Evolutionary conservation across 1,140 invertebrate genomes (phyloP), one percentile per base, ranked within the genome.

Genomic region (Trichonephila clavipes): DNA sequence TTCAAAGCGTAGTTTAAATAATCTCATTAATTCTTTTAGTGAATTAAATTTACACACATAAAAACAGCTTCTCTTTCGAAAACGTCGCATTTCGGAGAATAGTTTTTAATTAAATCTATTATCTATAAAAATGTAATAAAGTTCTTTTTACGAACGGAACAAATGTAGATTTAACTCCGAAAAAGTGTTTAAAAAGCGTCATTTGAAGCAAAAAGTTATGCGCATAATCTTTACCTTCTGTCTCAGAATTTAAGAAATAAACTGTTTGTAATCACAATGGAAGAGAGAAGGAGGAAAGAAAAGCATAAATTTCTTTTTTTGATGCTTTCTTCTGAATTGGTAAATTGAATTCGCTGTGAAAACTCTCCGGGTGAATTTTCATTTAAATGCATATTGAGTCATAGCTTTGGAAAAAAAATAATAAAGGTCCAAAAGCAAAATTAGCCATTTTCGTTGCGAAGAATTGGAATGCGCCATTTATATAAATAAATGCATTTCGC

Each of bases 331-430:
- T 28, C 28, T 28, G 82, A 87, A 92, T 92, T 87, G 82, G 91
- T 87, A 92, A 92, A 92, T 92, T 92, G 91, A 92, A 92, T 92
- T 92, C 34, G 6, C 24, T 16, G n/a, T 51, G 24, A 92, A 81
- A 87, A 61, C 82, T 87, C 87, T 28, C 28, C 6, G 10, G 44
- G 40, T 58, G 64, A 72, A 40, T 92, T 92, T 61, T 92, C 82
- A 92, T 92, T 92, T 92, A 86, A 92, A 92, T 92, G 90, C 90
- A 92, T 92, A 92, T 92, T 92, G 91, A 92, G 83, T 92, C 91
- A 85, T 86, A 61, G n/a, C 16, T 16, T 18, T 72, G 82, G 21
- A 72, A 87, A 91, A 59, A 34, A 40, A 69, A 92, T 86, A 62
- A 58, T 59, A 85, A 61, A 58, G n/a, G 19, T 44, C 44, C 10